Evolutionary conservation across 2,888 invertebrate genomes (phyloP), one percentile per base, ranked within the genome.

Genomic region (Heliconius charithonia): DNA sequence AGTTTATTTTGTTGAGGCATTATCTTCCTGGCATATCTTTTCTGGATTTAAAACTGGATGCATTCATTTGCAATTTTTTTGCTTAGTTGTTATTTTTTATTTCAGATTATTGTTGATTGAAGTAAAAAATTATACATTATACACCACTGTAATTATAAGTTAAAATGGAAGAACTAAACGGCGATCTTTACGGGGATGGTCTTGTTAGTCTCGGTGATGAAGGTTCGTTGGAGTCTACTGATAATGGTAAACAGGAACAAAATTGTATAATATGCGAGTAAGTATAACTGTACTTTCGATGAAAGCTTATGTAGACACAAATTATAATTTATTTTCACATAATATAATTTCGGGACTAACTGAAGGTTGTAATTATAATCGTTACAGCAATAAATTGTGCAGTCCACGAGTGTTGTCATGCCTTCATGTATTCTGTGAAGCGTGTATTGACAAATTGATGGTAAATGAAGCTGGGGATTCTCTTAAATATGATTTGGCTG

Each of bases 391-490:
- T 89, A 97, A 97, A 86, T 95, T 97, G 87, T 96, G 96, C 90
- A 96, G 97, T 89, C 99, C 99, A 80, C 97, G 98, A 84, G 97
- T 99, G 83, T 96, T 99, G 88, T 97, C 97, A 86, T 99, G 99
- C 93, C 97, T 99, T 90, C 99, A 99, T 95, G 98, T 98, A 75
- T 99, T 98, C 95, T 99, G 99, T 95, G 98, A 98, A 94, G 96
- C 96, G 84, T 99, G 99, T 93, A 96, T 99, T 87, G 97, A 97
- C 89, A 97, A 97, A 90, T 95, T 97, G 87, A 95, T 97, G 87
- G 96, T 96, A 82, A 96, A 96, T 86, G 97, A 97, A 89, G 96
- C 96, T 81, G 97, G 96, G 66, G 97, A 97, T 90, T 95, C 96
- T 74, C 94, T 96, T 67, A 96, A 96, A 87, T 93, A 95, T 85